Evolutionary conservation across 2,888 invertebrate genomes (phyloP).

Genomic region (Cataglyphis rosenhaueri): DNA sequence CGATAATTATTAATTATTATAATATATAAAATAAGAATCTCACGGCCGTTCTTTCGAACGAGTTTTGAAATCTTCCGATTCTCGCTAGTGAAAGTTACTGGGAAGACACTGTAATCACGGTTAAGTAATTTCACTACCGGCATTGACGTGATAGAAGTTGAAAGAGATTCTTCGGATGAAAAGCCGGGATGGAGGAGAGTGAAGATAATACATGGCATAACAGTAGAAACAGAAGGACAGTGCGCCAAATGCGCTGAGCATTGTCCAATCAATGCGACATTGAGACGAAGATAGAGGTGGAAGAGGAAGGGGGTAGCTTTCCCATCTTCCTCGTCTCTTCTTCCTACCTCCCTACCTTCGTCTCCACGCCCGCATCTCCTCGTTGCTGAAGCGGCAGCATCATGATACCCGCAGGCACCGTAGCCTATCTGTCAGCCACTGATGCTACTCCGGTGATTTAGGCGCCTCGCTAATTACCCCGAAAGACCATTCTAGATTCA

Average conservation of each 20-base stretch:
- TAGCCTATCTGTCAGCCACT: slow-evolving; percentile 78
- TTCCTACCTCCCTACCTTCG: slow-evolving; percentile 51
- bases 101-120: not conserved
- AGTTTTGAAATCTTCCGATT: not conserved
- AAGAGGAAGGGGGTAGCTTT: slow-evolving; percentile 51
- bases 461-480: slow-evolving; percentile 82
- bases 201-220: not conserved
- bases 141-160: not conserved
- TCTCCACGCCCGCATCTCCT: slow-evolving; percentile 23
- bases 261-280: slow-evolving; percentile 83
- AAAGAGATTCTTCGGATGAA: not conserved
- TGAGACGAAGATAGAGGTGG: slow-evolving; percentile 75
- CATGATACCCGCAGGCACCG: slow-evolving; percentile 80
- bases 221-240: slow-evolving; percentile 66
- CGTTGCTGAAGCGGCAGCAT: slow-evolving; percentile 66
- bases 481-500: slow-evolving; percentile 79
- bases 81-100: not conserved
- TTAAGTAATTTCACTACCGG: slow-evolving; percentile 6
- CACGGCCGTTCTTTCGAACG: not conserved
- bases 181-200: not conserved
- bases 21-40: not conserved
- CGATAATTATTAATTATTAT: not conserved
- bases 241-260: slow-evolving; percentile 74
- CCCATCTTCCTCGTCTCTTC: slow-evolving; percentile 45
- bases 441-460: slow-evolving; percentile 81